A percentile compares a stretch with the other conserved stretches of the same genome.
phyloP scores from a whole-genome alignment of 2,113 vertebrate species.

The Anarhynchus alexandrinus region DNA sequence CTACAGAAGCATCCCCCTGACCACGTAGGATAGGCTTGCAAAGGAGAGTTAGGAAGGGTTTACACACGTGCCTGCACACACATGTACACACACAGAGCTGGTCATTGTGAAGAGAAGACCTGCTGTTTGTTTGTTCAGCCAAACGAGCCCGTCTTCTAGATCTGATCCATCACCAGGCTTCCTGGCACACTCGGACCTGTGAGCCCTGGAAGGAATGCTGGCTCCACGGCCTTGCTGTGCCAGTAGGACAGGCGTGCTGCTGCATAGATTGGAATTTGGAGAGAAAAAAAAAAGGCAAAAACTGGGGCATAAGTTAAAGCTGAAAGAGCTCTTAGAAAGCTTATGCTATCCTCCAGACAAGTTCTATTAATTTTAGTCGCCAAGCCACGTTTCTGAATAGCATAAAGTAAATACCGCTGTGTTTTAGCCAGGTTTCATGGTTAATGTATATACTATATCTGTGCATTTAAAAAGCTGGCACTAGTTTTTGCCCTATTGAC shows the following conservation, averaged over 20 bases:
- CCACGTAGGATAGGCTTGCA: not conserved
- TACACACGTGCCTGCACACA: rapidly evolving
- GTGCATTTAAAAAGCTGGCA: not conserved
- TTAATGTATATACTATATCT: not conserved
- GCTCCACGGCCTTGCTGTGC: not conserved
- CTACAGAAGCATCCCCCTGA: not conserved
- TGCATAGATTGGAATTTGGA: not conserved
- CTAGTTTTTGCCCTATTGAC: conserved; percentile 9
- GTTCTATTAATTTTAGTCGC: conserved; percentile 36
- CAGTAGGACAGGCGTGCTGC: not conserved
- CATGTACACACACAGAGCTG: not conserved
- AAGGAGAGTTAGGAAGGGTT: not conserved
- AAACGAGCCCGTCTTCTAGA: not conserved
- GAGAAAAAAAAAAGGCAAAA: not conserved
- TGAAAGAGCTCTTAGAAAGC: conserved; percentile 50
- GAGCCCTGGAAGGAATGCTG: not conserved
- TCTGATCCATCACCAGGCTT: not conserved
- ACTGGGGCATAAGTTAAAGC: not conserved
- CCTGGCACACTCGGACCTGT: not conserved
- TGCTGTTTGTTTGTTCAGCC: not conserved
- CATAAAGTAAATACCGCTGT: conserved; percentile 45
- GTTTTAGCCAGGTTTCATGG: not conserved
- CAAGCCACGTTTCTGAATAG: conserved; percentile 40
- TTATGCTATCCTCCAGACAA: conserved; percentile 4
- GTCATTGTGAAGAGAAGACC: not conserved